Base-by-base conservation (phyloP, 2,113 vertebrate species). In the Mohoua ochrocephala region DNA sequence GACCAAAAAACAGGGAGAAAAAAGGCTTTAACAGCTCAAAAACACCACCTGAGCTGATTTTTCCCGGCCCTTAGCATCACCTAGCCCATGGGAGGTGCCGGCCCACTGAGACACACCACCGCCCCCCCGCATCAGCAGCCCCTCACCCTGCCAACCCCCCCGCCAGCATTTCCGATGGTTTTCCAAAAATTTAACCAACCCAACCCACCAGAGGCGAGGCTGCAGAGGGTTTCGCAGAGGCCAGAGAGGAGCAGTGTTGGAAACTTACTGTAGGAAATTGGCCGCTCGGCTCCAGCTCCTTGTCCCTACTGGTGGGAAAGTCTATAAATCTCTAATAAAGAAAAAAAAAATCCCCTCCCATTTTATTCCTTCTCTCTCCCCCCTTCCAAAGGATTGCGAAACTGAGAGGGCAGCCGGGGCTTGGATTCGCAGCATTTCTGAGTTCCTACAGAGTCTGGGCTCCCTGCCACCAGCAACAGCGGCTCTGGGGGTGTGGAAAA, bases 401-500 rank as follows among this genome's bases (percentile, higher is more conserved):
- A 96, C 16, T 30, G 4, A 90, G 85, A 94, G 95, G 84, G 89
- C 93, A 91, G 94, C 77, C 80, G 63, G 92, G 88, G 94, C 89
- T 92, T 27, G 79, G 95, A 95, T 59, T 95, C 59, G 39, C 88
- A 92, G 93, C 89, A 82, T 88, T 88, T 65, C 95, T 91, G 94
- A 96, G 95, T 94, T 96, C 96, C 93, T 92, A 91, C 84, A 9
- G 96, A 95, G 91, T 95, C 95, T 96, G 96, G 95, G 97, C 94
- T 94, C 37, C 54, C 78, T 96, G 96, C 95, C 97, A 96, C 70
- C 78, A 89, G 93, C 94, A 93, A 95, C 94, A 97, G 93, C 83
- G 75, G 95, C 93, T 97, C 94, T 87, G 94, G 93, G 95, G 95
- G 95, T 92, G 96, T 97, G 93, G 93, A 96, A 94, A 95, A 96